Base-by-base conservation (phyloP, 2,888 invertebrate genomes). In the Troilus luridus region DNA sequence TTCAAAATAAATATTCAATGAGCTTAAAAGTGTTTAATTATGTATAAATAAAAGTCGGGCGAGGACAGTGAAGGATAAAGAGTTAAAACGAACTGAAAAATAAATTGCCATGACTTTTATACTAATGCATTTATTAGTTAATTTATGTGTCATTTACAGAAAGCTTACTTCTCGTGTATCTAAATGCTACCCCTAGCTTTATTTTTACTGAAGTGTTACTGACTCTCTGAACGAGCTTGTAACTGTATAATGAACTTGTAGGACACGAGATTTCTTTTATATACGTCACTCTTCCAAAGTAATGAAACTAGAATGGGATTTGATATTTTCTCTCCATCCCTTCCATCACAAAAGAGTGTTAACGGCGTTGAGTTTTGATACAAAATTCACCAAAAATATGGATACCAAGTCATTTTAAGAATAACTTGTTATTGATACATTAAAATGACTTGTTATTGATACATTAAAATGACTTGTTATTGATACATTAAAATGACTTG, bases 41-140 rank as follows among this genome's bases (percentile, higher is more conserved):
- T 77, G 72, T 77, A 77, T 77, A 41, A 41, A 77, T 77, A 17
- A 9, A 77, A 77, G 72, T 27, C 72, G 72, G 27, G 67, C 24
- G 12, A 17, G 72, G 85, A 85, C 12, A 85, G 56, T 58, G 56
- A 85, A 85, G 21, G 56, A n/a, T n/a, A 85, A 56, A 85, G 56
- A 54, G 85, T 85, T 85, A 56, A 85, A 85, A 85, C 54, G 85
- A 56, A 56, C n/a, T 85, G 85, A 85, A 85, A 85, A 85, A 85
- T 85, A 85, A 85, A 85, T 85, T 85, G 58, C 85, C 85, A 58
- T 85, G 56, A 54, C 85, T 85, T 85, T 85, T 85, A 85, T 56
- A 85, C 85, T 85, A 85, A 85, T 85, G 85, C 85, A 85, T 85
- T 85, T 85, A 85, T 85, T 85, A 85, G 85, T 54, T 85, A 85